phyloP scores from a whole-genome alignment of 2,113 vertebrate species.

The Oreocharis arfaki region DNA sequence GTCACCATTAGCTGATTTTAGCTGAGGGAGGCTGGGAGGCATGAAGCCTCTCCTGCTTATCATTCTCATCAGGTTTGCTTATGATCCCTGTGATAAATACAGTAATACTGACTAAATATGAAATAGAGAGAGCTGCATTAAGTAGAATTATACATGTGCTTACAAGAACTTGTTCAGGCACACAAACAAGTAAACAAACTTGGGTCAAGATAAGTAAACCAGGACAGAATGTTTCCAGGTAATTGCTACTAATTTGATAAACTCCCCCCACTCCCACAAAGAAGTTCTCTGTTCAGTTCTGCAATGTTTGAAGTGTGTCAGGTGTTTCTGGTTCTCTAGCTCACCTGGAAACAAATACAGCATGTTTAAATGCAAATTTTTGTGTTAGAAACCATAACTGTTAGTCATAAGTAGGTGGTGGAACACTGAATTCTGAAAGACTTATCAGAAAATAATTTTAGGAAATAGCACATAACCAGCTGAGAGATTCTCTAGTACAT shows the following conservation, averaged over 20 bases:
- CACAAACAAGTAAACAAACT: not conserved
- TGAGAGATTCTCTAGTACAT: not conserved
- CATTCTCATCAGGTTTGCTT: constrained; percentile 27
- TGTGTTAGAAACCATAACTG: not conserved
- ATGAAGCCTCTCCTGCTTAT: constrained; percentile 34
- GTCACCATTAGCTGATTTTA: constrained; percentile 4
- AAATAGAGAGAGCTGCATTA: not conserved
- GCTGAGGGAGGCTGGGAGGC: not conserved
- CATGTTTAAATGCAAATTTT: not conserved
- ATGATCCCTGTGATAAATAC: not conserved
- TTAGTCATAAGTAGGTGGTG: not conserved
- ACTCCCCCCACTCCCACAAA: rapidly evolving
- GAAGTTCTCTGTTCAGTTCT: not conserved
- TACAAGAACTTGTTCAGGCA: not conserved
- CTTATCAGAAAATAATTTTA: not conserved
- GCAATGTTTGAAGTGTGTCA: not conserved
- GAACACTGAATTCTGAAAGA: not conserved
- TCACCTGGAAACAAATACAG: not conserved
- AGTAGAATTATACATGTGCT: not conserved
- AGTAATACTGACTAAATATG: constrained; percentile 28
- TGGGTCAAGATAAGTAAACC: not conserved
- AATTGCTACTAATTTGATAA: not conserved
- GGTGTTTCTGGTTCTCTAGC: not conserved
- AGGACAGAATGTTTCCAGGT: not conserved
- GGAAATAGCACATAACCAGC: not conserved